Percentiles rank a stretch among this genome's conserved stretches.
phyloP scores from a whole-genome alignment of 2,888 invertebrate genomes.

The Dynastes tityus region DNA sequence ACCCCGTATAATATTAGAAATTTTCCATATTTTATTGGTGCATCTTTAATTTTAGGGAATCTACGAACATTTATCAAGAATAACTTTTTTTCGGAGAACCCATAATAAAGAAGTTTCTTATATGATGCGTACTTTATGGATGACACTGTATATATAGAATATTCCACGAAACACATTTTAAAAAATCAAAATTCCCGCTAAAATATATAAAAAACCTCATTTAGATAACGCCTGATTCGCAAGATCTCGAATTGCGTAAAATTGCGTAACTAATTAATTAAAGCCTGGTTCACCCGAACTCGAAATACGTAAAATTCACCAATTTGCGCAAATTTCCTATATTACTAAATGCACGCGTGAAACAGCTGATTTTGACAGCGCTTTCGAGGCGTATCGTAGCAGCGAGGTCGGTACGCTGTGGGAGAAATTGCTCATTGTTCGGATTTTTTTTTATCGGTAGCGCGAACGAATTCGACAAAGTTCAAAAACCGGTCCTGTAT shows the following conservation, averaged over 20 bases:
- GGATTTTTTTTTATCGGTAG: not conserved
- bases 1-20: no score
- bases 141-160: no score
- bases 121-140: no score
- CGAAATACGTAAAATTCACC: no score
- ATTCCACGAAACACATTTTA: not conserved
- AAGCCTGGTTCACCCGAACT: not conserved
- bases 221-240: not conserved
- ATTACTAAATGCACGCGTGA: not conserved
- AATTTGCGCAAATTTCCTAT: no score
- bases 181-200: no score
- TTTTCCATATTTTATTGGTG: no score
- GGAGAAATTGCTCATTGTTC: not conserved
- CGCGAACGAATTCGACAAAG: not conserved
- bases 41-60: no score
- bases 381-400: not conserved
- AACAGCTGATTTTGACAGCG: constrained; percentile 48
- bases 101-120: no score
- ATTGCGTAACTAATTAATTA: not conserved
- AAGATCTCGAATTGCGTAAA: constrained; percentile 5
- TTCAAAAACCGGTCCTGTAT: constrained; percentile 29
- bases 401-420: not conserved
- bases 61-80: no score
- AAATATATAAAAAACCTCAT: no score
- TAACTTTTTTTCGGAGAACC: no score